These are phyloP conservation scores for Mesembrinibis cayennensis DNA, from an alignment of 2,113 vertebrate species.

Conservation along the genomic window DNA sequence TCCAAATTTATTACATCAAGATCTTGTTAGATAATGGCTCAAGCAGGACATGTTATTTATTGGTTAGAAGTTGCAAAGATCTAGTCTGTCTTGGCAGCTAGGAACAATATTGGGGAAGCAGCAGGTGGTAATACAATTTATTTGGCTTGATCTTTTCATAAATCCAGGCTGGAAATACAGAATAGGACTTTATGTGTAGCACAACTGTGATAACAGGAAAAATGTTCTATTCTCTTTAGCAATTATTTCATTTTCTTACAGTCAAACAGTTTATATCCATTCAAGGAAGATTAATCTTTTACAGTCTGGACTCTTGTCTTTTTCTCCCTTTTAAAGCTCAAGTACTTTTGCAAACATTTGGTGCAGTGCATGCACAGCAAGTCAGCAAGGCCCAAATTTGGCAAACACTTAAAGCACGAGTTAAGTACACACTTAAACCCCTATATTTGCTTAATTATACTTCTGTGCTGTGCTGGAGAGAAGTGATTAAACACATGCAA, in stretches of 20 bases:
- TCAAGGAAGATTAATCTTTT: constrained; percentile 8
- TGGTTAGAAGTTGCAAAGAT: neutral
- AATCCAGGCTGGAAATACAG: neutral
- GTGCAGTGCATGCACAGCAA: neutral
- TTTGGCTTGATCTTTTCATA: neutral
- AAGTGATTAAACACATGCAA: neutral
- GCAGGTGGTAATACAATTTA: neutral
- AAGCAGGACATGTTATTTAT: neutral
- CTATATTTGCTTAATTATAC: neutral
- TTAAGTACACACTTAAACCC: neutral
- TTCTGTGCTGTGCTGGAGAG: neutral
- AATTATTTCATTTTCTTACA: neutral
- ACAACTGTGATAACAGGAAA: neutral
- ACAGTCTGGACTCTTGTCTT: neutral
- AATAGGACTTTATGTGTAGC: neutral
- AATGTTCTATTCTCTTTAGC: neutral
- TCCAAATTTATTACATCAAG: neutral
- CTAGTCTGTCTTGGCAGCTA: neutral
- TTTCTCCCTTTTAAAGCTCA: neutral
- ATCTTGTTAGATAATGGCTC: neutral
- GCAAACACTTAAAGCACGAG: neutral
- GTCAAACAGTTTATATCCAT: neutral
- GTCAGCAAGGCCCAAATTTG: neutral
- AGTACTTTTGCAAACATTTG: constrained; percentile 14
- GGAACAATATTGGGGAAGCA: neutral